Base-by-base conservation (phyloP, 2,113 vertebrate species). In the Lampris incognitus region DNA sequence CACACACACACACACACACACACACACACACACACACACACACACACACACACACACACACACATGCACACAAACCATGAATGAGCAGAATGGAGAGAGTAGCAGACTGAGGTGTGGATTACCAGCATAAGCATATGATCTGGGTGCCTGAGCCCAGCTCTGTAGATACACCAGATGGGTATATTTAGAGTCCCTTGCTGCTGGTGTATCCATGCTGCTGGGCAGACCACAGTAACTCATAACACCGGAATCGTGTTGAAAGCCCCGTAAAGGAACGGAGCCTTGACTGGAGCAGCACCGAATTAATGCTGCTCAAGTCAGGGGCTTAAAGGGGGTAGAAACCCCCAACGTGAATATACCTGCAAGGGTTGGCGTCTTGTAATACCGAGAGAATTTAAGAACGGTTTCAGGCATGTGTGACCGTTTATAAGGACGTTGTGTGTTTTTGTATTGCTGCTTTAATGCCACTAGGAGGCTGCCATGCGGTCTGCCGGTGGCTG, bases 171-270 rank as follows among this genome's bases (percentile, higher is more conserved):
- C 80, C 78, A 80, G 78, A 74, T 71, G 76, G 89, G 88, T 92
- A 93, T 92, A 91, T 94, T 92, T 94, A 93, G 91, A 88, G 67
- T 77, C 78, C 68, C 72, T 71, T 61, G 85, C 82, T 74, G 81
- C 41, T 13, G 4, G 86, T 87, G 89, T 94, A 86, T 93, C 91
- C 78, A 90, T 89, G 90, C 79, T 82, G 69, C 81, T 82, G 77
- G 85, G 89, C 85, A 90, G 88, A 85, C 79, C 79, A 69, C 79
- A 88, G 85, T 91, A 77, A 89, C 87, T 89, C 84, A 83, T 75
- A 88, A 83, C 77, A 78, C 76, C 38, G 72, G 50, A 76, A 24
- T 24, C 24, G 24, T 24, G 24, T 24, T 24, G 24, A 24, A 24
- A 24, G 24, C 24, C 24, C 24, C 24, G 24, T 24, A 24, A 24